Evolutionary conservation across 1,140 invertebrate species (phyloP).

Genomic region (Drosophila ambigua): DNA sequence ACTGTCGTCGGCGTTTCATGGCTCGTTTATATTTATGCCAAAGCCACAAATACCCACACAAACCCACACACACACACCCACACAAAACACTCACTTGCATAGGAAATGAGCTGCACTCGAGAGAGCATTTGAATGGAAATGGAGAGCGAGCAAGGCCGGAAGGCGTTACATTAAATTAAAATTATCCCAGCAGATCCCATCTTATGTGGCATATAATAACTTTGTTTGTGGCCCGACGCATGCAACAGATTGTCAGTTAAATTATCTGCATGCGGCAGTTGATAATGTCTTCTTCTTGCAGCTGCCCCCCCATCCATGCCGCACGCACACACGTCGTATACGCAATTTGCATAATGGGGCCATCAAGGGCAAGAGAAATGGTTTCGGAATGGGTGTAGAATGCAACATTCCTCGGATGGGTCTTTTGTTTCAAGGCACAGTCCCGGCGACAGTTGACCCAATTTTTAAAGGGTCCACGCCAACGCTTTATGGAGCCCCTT

Average conservation of each 20-base stretch:
- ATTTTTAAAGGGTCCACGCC: conserved; percentile 51
- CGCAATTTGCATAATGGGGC: conserved; percentile 76
- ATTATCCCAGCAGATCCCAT: conserved; percentile 21
- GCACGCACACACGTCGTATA: conserved; percentile 60
- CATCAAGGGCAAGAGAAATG: conserved; percentile 29
- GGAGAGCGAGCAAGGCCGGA: not conserved
- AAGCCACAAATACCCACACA: conserved; percentile 7
- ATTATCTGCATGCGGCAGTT: conserved; percentile 39
- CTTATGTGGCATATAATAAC: conserved; percentile 18
- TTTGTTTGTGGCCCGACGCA: conserved; percentile 44
- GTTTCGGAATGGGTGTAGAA: conserved; percentile 3
- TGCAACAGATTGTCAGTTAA: conserved; percentile 69
- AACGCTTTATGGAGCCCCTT: conserved; percentile 22
- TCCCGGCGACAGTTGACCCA: conserved; percentile 54
- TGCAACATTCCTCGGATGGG: conserved; percentile 5
- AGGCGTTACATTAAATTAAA: conserved; percentile 20
- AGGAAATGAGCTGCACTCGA: conserved; percentile 19
- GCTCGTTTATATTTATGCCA: conserved; percentile 34
- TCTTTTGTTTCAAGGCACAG: conserved; percentile 19
- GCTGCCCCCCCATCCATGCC: conserved; percentile 10
- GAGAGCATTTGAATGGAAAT: conserved; percentile 14
- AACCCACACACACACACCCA: conserved; percentile 1
- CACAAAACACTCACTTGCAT: not conserved
- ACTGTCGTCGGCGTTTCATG: conserved; percentile 42
- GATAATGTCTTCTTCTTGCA: conserved; percentile 49